These are phyloP conservation scores for Sebastes vulpes DNA, from an alignment of 2,797 vertebrate species.

Conservation along the genomic window DNA sequence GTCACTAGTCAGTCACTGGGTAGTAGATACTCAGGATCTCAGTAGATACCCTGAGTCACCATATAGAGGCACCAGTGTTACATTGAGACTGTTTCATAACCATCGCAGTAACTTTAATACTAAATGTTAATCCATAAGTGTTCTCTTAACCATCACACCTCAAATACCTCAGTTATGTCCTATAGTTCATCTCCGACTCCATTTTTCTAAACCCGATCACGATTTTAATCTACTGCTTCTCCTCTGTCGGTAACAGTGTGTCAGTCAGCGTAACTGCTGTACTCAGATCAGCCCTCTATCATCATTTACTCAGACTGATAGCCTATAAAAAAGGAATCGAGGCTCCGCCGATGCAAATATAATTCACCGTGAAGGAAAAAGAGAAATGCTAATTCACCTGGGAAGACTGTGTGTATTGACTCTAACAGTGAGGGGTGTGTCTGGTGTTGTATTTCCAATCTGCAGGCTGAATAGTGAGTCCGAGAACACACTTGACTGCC, in stretches of 20 bases:
- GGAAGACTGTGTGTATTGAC: slow-evolving; percentile 16
- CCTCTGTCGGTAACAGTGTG: not conserved
- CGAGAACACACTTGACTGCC: slow-evolving; percentile 60
- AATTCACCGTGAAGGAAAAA: slow-evolving; percentile 24
- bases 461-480: slow-evolving; percentile 54
- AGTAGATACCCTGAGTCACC: too few relatives aligned
- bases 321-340: not conserved
- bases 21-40: too few relatives aligned
- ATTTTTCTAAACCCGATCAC: not conserved
- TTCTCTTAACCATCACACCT: not conserved
- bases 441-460: slow-evolving; percentile 73
- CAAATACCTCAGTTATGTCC: not conserved
- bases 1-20: too few relatives aligned
- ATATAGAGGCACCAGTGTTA: not conserved
- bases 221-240: not conserved
- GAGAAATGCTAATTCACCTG: slow-evolving; percentile 54
- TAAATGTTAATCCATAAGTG: not conserved
- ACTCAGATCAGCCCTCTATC: slow-evolving; percentile 12
- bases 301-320: slow-evolving; percentile 9
- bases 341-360: slow-evolving; percentile 40
- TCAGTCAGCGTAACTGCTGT: not conserved
- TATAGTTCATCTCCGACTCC: not conserved
- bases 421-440: slow-evolving; percentile 70
- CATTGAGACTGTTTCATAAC: not conserved
- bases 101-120: not conserved